Conservation (phyloP, 35 echinoderm and acorn worm species). For the Heliocidaris tuberculata region DNA sequence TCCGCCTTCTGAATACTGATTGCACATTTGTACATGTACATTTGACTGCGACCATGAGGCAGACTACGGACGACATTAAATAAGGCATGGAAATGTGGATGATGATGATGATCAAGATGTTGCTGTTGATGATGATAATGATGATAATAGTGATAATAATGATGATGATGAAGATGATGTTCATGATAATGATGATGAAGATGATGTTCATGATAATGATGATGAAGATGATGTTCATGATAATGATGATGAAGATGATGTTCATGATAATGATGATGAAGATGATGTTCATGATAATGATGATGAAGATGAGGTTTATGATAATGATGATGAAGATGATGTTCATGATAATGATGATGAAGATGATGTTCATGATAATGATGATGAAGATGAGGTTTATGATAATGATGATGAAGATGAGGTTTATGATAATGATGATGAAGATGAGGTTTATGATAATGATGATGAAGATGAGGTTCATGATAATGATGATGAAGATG, state of each 20-base stretch:
- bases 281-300: background rate
- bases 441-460: background rate
- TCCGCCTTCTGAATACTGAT: no score
- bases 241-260: background rate
- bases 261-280: background rate
- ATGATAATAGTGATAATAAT: background rate
- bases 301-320: background rate
- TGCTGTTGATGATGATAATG: background rate
- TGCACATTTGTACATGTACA: no score
- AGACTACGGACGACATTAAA: no score
- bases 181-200: background rate
- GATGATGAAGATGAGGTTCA: background rate
- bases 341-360: background rate
- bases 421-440: background rate
- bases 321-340: background rate
- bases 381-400: background rate
- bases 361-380: background rate
- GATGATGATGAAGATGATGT: slow-evolving; percentile 17
- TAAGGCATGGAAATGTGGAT: background rate
- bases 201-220: background rate
- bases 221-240: background rate
- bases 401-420: background rate
- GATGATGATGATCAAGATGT: background rate
- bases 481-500: background rate
- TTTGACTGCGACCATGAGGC: no score